Evolutionary conservation across 2,888 invertebrate species (phyloP).

Genomic region (Limenitis camilla): DNA sequence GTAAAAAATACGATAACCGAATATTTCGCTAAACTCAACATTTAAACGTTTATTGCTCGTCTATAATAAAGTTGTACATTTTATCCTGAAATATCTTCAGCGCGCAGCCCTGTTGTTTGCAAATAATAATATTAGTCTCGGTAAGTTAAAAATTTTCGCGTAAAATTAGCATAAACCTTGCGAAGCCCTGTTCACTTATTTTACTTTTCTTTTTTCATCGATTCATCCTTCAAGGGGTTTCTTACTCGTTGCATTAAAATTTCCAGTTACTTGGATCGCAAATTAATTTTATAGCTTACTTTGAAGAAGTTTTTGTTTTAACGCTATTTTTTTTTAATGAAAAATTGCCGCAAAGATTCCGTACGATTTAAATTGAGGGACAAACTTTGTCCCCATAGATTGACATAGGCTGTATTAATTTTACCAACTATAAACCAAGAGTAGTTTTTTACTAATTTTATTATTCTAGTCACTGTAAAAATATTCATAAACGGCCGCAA

Average conservation of each 20-base stretch:
- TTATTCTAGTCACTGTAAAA: too few relatives aligned
- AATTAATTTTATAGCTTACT: conserved; percentile 24
- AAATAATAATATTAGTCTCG: conserved; percentile 63
- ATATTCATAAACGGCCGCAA: too few relatives aligned
- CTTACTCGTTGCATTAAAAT: conserved; percentile 49
- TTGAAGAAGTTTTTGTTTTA: conserved; percentile 18
- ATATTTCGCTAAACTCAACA: conserved; percentile 22
- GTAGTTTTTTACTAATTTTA: too few relatives aligned
- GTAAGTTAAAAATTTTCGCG: conserved; percentile 59
- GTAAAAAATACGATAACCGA: conserved; percentile 10
- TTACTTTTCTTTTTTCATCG: conserved; percentile 50
- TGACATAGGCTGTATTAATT: too few relatives aligned
- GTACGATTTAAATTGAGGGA: too few relatives aligned
- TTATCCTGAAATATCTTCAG: conserved; percentile 44
- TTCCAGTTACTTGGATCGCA: conserved; percentile 25
- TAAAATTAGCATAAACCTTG: conserved; percentile 69
- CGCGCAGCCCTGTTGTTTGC: conserved; percentile 51
- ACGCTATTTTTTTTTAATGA: too few relatives aligned
- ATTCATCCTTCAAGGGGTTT: conserved; percentile 47
- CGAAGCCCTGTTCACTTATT: conserved; percentile 50
- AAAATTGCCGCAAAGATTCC: too few relatives aligned
- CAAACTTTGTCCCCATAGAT: too few relatives aligned
- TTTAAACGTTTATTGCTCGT: conserved; percentile 36
- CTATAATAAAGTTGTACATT: conserved; percentile 25
- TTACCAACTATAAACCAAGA: too few relatives aligned